Conservation (phyloP, 35 echinoderm and acorn worm species). For the Chiridota heheva region DNA sequence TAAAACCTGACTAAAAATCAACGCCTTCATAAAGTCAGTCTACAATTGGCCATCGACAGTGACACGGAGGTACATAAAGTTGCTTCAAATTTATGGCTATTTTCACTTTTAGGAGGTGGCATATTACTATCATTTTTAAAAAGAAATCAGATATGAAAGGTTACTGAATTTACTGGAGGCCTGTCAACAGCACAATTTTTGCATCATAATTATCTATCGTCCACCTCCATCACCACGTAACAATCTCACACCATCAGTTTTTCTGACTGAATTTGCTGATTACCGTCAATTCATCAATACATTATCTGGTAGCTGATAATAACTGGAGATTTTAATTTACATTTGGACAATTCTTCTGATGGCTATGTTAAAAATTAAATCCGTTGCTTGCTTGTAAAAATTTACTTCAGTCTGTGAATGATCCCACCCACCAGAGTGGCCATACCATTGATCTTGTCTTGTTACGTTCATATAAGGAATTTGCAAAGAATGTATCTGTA, state of each 20-base stretch:
- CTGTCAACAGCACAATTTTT: not conserved
- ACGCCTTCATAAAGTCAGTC: too few species aligned
- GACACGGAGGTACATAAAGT: too few species aligned
- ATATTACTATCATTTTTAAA: too few species aligned
- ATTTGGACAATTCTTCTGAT: not conserved
- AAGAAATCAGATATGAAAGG: too few species aligned
- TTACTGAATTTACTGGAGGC: too few species aligned
- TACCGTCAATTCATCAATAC: not conserved
- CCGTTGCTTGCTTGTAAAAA: not conserved
- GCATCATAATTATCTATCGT: not conserved
- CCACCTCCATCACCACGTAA: not conserved
- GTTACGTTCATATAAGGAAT: not conserved
- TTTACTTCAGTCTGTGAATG: not conserved
- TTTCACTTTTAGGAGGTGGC: too few species aligned
- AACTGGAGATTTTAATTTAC: not conserved
- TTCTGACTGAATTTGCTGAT: not conserved
- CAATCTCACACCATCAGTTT: not conserved
- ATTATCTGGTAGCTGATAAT: not conserved
- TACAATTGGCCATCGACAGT: too few species aligned
- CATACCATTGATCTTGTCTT: slow-evolving; percentile 1
- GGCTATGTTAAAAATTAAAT: not conserved
- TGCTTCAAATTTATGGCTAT: too few species aligned
- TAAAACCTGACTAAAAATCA: too few species aligned
- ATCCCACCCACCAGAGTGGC: not conserved
- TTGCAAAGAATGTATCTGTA: not conserved